Evolutionary conservation across 1,140 invertebrate genomes (phyloP), one percentile per base, ranked within the genome.

Genomic region (Magallana angulata): DNA sequence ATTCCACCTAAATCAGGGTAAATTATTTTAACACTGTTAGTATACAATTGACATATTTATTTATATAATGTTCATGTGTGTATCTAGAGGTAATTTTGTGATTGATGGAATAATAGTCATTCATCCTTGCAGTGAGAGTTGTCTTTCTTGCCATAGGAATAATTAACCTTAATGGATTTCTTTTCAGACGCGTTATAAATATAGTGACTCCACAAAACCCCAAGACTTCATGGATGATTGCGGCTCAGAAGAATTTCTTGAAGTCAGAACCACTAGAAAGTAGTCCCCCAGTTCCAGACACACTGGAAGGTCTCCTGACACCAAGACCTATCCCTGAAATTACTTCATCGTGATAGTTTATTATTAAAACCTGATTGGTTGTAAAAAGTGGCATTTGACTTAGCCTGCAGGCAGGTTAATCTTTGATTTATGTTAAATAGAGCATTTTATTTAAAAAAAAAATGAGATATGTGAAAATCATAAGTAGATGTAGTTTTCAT

Each of bases 121-220:
- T 48, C 36, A 48, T 48, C 36, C 36, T 48, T 48, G 36, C 3
- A 48, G 36, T 48, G 36, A 48, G 36, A 48, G 36, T 48, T 48
- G 36, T 48, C 36, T 48, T 48, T 48, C 36, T 48, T 48, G 36
- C 36, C 36, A 4, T 48, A 48, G 5, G 36, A 48, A 48, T 48
- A 0, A 48, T 48, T 48, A 48, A 0, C 36, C 36, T 48, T 4
- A 48, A 48, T 48, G 36, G 36, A 48, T 56, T 82, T 57, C 57
- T 18, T 16, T 56, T 48, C 81, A 82, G 81, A 9, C 81, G 18
- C 8, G 81, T 82, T 12, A 82, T 82, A 82, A 57, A 82, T 57
- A 58, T 82, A 58, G 81, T 82, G 36, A 82, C 81, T 16, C 56
- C 81, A 18, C 56, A 57, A 56, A n/a, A 58, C 57, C 81, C 81